Evolutionary conservation across 1,140 invertebrate species (phyloP), one percentile per base, ranked within the genome.

Genomic region (Elysia chlorotica): DNA sequence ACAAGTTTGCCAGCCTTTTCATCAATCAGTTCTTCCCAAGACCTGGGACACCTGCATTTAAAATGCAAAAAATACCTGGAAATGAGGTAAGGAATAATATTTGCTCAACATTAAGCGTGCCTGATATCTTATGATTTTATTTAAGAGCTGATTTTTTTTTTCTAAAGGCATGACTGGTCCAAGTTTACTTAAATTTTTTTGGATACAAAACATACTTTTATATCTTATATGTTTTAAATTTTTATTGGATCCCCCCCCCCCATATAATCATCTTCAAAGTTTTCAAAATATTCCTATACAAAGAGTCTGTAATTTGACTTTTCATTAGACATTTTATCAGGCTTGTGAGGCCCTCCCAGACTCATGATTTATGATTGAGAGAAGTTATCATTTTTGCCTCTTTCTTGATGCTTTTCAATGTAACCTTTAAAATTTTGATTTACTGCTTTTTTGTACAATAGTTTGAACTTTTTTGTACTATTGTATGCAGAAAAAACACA

Each of bases 11-110:
- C 0, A 94, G 93, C 80, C 89, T 99, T 2, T 99, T 98, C 86
- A 99, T 99, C 73, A 99, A 99, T 88, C 97, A 99, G 87, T 99
- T 97, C 87, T 99, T 95, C 81, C 95, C 97, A 0, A 87, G 98
- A 61, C 96, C 96, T 0, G 96, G 96, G 0, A 99, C 97, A 0
- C 96, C 96, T 0, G 97, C 97, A 5, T 96, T 96, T 6, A 92
- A 92, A 81, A 94, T 99, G 92, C 87, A 89, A 5, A 91, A 92
- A 81, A 90, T 95, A 67, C 93, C 95, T 0, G 90, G 94, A 0
- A 91, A 95, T 82, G 91, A 94, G 82, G 90, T 91, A 82, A 78
- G 54, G 72, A 19, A 53, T n/a, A n/a, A n/a, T n/a, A n/a, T n/a
- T n/a, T n/a, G n/a, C n/a, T n/a, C n/a, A n/a, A n/a, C n/a, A n/a